A percentile compares a stretch with the other conserved stretches of the same genome.
Evolutionary conservation across 2,797 vertebrate species (phyloP).

Genomic region (Girardinus metallicus): DNA sequence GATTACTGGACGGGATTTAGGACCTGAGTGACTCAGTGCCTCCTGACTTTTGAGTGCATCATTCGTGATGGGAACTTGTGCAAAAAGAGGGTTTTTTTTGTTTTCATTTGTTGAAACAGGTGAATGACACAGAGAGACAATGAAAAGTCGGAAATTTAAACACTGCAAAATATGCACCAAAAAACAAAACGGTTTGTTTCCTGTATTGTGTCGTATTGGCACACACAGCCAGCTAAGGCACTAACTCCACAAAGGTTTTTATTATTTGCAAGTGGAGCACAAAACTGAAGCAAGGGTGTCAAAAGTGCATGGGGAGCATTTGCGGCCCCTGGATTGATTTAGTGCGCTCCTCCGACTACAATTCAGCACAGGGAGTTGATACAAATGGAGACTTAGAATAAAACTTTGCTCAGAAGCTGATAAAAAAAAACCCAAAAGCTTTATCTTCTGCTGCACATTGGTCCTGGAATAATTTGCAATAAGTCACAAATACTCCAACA

Average conservation of each 20-base stretch:
- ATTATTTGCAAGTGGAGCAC: background rate
- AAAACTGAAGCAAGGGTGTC: background rate
- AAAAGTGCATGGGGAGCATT: background rate
- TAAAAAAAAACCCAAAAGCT: too few species aligned
- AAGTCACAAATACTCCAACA: too few species aligned
- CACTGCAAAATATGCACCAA: background rate
- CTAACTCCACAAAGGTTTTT: background rate
- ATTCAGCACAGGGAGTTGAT: background rate
- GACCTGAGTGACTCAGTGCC: conserved; percentile 59
- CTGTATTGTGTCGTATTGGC: background rate
- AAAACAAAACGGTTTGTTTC: background rate
- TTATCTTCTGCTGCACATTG: too few species aligned
- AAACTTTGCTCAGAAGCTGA: background rate
- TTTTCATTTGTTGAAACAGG: background rate
- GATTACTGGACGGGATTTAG: conserved; percentile 46
- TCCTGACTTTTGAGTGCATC: conserved; percentile 29
- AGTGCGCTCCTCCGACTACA: background rate
- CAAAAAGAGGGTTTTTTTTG: background rate
- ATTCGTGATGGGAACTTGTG: conserved; percentile 5
- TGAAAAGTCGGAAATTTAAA: background rate
- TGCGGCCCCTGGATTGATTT: background rate
- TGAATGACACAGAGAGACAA: background rate
- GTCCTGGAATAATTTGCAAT: too few species aligned
- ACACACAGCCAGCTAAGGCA: background rate
- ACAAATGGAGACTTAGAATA: background rate